A percentile compares a stretch with the other conserved stretches of the same genome.
phyloP scores from a whole-genome alignment of 1,140 invertebrate genomes.

The Thereuonema tuberculata region DNA sequence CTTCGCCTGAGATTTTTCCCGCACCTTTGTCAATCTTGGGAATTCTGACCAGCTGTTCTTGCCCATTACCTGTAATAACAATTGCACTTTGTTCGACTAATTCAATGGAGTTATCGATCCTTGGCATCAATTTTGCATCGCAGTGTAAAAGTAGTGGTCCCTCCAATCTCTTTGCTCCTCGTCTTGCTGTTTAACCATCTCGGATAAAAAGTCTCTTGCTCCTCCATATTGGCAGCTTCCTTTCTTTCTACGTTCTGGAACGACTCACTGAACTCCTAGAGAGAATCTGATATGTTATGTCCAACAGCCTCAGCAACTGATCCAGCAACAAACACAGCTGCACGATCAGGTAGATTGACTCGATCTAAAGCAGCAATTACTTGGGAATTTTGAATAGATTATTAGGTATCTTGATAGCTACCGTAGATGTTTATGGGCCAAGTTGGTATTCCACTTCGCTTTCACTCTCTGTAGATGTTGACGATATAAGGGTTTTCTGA shows the following conservation, averaged over 20 bases:
- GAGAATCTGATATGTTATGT: neutral
- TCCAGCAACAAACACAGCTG: too few relatives aligned
- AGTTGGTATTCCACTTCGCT: too few relatives aligned
- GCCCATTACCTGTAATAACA: neutral
- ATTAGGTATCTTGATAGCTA: neutral
- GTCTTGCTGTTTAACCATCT: neutral
- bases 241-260: neutral
- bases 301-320: too few relatives aligned
- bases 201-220: too few relatives aligned
- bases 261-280: neutral
- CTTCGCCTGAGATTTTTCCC: too few relatives aligned
- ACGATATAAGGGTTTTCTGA: neutral
- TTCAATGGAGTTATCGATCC: neutral
- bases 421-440: neutral
- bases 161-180: neutral
- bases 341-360: too few relatives aligned
- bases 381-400: neutral
- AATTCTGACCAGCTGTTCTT: neutral
- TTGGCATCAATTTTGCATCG: neutral
- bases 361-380: neutral
- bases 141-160: neutral
- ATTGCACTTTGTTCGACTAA: neutral
- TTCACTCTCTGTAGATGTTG: too few relatives aligned
- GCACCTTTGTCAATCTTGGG: neutral
- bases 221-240: too few relatives aligned